A percentile compares a stretch with the other conserved stretches of the same genome.
Conservation (phyloP, 2,888 invertebrate genomes). For the Tubulanus polymorphus region DNA sequence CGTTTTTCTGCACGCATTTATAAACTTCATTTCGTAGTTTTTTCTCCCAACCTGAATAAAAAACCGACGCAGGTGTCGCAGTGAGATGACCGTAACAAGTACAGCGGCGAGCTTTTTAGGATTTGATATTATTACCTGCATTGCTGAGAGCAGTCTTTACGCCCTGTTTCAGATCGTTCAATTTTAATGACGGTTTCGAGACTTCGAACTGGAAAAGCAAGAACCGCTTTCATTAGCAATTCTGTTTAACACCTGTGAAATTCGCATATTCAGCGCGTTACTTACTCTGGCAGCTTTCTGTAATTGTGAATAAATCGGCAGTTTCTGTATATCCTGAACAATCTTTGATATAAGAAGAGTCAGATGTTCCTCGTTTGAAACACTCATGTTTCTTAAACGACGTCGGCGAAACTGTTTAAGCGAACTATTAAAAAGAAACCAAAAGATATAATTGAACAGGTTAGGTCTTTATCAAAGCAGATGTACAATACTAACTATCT, state of each 20-base stretch:
- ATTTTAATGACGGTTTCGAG: constrained; percentile 29
- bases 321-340: not conserved
- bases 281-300: constrained; percentile 1
- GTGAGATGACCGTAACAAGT: too few species aligned
- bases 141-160: constrained; percentile 33
- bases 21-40: constrained; percentile 45
- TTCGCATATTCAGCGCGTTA: not conserved
- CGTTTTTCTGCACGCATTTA: constrained; percentile 36
- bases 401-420: too few species aligned
- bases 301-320: not conserved
- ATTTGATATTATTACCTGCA: constrained; percentile 26
- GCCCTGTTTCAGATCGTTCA: constrained; percentile 39
- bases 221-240: not conserved
- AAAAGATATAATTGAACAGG: too few species aligned
- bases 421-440: too few species aligned
- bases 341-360: not conserved
- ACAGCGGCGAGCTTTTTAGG: too few species aligned
- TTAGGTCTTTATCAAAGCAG: too few species aligned
- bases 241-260: not conserved
- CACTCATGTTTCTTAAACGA: too few species aligned
- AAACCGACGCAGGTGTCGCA: too few species aligned
- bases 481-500: too few species aligned
- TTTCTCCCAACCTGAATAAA: constrained; percentile 36
- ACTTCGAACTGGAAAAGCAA: constrained; percentile 34
- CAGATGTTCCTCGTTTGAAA: not conserved